phyloP scores from a whole-genome alignment of 2,113 vertebrate species.

The Paramormyrops kingsleyae region DNA sequence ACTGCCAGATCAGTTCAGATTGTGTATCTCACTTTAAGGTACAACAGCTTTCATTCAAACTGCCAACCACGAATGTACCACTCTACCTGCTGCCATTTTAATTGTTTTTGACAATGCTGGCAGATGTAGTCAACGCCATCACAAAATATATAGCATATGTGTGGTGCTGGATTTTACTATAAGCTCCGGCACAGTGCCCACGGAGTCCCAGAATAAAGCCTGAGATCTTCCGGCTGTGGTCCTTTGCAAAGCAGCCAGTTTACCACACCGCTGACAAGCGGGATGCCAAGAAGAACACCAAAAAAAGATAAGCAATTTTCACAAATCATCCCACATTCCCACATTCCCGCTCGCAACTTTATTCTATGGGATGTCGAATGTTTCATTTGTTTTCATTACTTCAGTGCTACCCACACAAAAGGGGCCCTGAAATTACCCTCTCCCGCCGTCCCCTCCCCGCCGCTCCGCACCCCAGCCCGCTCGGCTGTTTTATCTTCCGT shows the following conservation, averaged over 20 bases:
- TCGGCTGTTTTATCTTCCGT: not conserved
- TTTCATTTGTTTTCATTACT: constrained; percentile 53
- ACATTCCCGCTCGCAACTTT: not conserved
- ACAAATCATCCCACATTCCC: constrained; percentile 34
- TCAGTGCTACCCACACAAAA: constrained; percentile 48
- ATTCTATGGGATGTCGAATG: not conserved
- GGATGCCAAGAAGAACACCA: not conserved
- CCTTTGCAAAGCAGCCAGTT: constrained; percentile 24
- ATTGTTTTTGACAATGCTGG: not conserved
- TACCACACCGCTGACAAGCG: constrained; percentile 33
- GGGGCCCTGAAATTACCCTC: constrained; percentile 43
- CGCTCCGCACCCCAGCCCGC: constrained; percentile 30
- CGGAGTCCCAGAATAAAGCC: not conserved
- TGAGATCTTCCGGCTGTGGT: not conserved
- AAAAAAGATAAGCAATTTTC: constrained; percentile 32
- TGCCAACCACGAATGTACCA: not conserved
- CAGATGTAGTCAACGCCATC: not conserved
- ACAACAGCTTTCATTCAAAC: not conserved
- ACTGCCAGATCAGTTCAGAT: not conserved
- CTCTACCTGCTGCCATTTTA: not conserved
- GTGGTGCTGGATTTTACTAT: not conserved
- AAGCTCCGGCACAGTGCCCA: not conserved
- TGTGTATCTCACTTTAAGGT: not conserved
- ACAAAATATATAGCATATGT: not conserved
- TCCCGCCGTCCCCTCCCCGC: constrained; percentile 29